Base-by-base conservation (phyloP, 2,888 invertebrate species). In the Euphydryas editha region DNA sequence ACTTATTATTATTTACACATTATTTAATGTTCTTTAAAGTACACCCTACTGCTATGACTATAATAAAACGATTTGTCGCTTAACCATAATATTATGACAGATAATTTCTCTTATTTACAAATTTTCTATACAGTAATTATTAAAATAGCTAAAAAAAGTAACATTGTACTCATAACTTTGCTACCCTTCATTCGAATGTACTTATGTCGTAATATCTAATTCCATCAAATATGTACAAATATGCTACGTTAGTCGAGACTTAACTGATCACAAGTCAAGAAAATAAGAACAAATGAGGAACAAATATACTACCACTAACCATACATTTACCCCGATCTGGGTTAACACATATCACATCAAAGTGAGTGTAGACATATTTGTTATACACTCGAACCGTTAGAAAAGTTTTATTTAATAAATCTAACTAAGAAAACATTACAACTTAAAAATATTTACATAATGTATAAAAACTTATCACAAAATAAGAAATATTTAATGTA, bases 101-200 rank as follows among this genome's bases (percentile, higher is more conserved):
- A 92, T 91, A 91, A 84, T 92, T 89, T 77, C 87, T 92, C 92
- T 92, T 92, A 92, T 92, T 86, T 92, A 92, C 92, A 92, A 84
- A 86, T 90, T 87, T 75, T 81, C 88, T 92, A 90, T 92, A 92
- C 90, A 91, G 86, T 88, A 89, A 83, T 82, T 76, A 75, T 87
- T 84, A 72, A 85, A 90, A 86, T 86, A 85, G 86, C 80, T 84
- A 70, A 68, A 72, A 85, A 89, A 90, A 88, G 89, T 90, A 90
- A 90, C 88, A 89, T 91, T 92, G 92, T 92, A 92, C 92, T 92
- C 82, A 81, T 84, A 88, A 87, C 70, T 84, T 85, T 87, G 83
- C 90, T 90, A 89, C 84, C 86, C 85, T 86, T 83, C 76, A 79
- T 82, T 83, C 78, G 81, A 85, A 90, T 90, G 88, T 90, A 88